These are phyloP conservation scores for Dione vanillae DNA, from an alignment of 2,888 invertebrate genomes.

Conservation along the genomic window DNA sequence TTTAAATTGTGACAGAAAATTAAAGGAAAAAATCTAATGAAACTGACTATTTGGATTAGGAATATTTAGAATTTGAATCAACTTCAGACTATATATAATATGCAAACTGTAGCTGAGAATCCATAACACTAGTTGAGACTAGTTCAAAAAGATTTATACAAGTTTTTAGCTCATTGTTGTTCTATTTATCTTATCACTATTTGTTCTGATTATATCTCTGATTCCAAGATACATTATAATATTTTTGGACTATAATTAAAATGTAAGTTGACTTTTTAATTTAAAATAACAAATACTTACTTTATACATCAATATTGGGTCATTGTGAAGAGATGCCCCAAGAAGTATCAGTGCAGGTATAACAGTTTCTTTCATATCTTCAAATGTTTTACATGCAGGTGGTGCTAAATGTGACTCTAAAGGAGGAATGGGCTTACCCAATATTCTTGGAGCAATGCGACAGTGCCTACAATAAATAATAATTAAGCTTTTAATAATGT, in stretches of 20 bases:
- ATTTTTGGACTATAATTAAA: not conserved
- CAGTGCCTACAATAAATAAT: constrained; percentile 85
- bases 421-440: constrained; percentile 82
- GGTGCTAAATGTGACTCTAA: constrained; percentile 86
- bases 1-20: too few relatives aligned
- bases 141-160: too few relatives aligned
- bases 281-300: constrained; percentile 55
- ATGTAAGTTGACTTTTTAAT: not conserved
- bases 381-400: constrained; percentile 86
- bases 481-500: not conserved
- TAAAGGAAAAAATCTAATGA: too few relatives aligned
- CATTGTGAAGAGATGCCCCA: constrained; percentile 94
- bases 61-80: too few relatives aligned
- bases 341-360: constrained; percentile 94
- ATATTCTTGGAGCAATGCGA: constrained; percentile 88
- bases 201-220: too few relatives aligned
- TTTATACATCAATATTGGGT: constrained; percentile 96
- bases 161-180: too few relatives aligned
- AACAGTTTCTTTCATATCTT: constrained; percentile 89
- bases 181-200: too few relatives aligned
- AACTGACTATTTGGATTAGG: too few relatives aligned
- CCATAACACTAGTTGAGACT: too few relatives aligned
- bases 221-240: too few relatives aligned
- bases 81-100: too few relatives aligned
- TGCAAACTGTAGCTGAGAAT: too few relatives aligned